phyloP scores from a whole-genome alignment of 2,113 vertebrate genomes.

The Uria lomvia region DNA sequence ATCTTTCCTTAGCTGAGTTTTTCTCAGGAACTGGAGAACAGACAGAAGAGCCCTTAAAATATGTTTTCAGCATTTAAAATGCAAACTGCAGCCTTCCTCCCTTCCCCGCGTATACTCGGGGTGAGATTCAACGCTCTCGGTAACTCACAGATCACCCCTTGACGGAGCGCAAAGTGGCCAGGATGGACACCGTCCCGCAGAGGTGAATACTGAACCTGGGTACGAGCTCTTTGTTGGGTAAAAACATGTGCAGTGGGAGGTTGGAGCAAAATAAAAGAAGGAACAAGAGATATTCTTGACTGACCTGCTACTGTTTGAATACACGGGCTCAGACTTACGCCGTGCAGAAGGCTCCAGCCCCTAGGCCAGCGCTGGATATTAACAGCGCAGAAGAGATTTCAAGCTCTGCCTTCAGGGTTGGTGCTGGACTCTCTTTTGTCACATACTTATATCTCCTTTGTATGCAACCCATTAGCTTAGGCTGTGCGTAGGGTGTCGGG shows the following conservation, averaged over 20 bases:
- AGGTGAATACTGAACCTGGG: background rate
- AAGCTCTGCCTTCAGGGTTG: background rate
- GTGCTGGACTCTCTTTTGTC: background rate
- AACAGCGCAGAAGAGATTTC: background rate
- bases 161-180: background rate
- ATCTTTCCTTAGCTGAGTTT: slow-evolving; percentile 59
- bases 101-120: background rate
- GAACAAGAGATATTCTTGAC: background rate
- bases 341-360: background rate
- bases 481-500: background rate
- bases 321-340: background rate
- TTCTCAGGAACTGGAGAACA: slow-evolving; percentile 55
- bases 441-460: background rate
- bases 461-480: background rate
- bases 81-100: background rate
- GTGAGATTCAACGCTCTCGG: rapidly evolving
- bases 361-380: background rate
- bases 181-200: background rate
- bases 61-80: slow-evolving; percentile 44
- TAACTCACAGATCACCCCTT: background rate
- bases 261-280: background rate
- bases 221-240: background rate
- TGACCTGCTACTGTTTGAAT: background rate
- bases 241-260: background rate
- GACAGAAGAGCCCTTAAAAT: slow-evolving; percentile 58